Evolutionary conservation across 2,113 vertebrate genomes (phyloP), one percentile per base, ranked within the genome.

Genomic region (Amia ocellicauda): DNA sequence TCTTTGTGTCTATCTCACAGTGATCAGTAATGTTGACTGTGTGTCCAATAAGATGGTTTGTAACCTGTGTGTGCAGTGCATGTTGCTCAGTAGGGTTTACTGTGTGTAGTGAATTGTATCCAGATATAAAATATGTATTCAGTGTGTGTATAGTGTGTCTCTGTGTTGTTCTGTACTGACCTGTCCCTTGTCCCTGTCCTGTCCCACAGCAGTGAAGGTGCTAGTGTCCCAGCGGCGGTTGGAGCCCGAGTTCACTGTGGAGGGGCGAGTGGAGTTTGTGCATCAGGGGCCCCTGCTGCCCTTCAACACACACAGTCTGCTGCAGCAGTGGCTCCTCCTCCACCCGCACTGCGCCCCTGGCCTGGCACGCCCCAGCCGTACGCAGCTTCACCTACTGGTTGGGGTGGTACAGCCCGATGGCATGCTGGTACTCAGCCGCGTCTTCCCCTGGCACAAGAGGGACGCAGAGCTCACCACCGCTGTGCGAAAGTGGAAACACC

Each of bases 291-390:
- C 86, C 0, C 78, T 95, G 14, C 69, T 94, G 57, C 89, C 90
- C 7, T 93, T 91, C 0, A 91, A 94, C 82, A 92, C 91, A 58
- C 80, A 75, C 66, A 86, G 79, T 47, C 82, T 93, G 24, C 84
- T 96, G 51, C 88, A 87, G 56, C 89, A 92, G 64, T 96, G 94
- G 94, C 83, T 96, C 51, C 85, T 93, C 42, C 86, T 93, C 71
- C 94, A 96, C 67, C 79, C 91, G 23, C 79, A 78, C 52, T 95
- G 94, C 23, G 83, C 85, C 0, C 73, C 77, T 19, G 67, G 41
- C 20, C 82, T 96, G 52, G 81, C 76, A 19, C 86, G 85, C 0
- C 85, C 79, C 1, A 82, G 90, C 0, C 88, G 83, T 1, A 79
- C 90, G 0, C 83, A 80, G 81, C 79, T 92, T 1, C 93, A 91